Evolutionary conservation across 2,113 vertebrate genomes (phyloP).

Genomic region (Cottus gobio): DNA sequence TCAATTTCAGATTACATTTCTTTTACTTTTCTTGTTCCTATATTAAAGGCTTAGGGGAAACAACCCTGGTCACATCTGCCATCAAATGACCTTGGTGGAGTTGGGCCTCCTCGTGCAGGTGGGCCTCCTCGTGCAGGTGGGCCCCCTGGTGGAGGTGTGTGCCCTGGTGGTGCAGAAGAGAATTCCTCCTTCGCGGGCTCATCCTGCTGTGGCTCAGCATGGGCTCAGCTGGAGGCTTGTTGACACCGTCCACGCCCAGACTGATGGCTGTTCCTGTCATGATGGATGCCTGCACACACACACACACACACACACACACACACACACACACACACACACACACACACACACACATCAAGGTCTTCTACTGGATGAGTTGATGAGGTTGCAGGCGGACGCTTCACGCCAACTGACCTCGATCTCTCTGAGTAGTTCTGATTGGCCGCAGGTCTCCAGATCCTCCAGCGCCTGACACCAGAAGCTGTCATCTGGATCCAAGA

Average conservation of each 20-base stretch:
- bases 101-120: constrained; percentile 68
- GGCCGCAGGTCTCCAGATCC: constrained; percentile 97
- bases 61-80: background rate
- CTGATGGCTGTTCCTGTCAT: constrained; percentile 93
- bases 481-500: constrained; percentile 91
- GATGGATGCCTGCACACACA: constrained; percentile 89
- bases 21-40: background rate
- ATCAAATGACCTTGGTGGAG: constrained; percentile 59
- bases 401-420: constrained; percentile 97
- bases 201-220: constrained; percentile 78
- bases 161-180: constrained; percentile 74
- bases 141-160: constrained; percentile 63
- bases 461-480: constrained; percentile 98
- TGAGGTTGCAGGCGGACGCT: background rate
- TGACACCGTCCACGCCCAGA: constrained; percentile 86
- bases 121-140: constrained; percentile 71
- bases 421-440: constrained; percentile 96
- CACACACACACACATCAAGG: background rate
- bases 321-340: too few relatives aligned
- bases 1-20: too few relatives aligned
- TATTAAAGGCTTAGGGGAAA: background rate
- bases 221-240: constrained; percentile 82
- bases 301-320: too few relatives aligned
- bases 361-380: too few relatives aligned
- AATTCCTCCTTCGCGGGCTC: constrained; percentile 82